Percentiles rank a stretch among this genome's conserved stretches.
phyloP scores from a whole-genome alignment of 2,797 vertebrate species.

The Limosa lapponica region DNA sequence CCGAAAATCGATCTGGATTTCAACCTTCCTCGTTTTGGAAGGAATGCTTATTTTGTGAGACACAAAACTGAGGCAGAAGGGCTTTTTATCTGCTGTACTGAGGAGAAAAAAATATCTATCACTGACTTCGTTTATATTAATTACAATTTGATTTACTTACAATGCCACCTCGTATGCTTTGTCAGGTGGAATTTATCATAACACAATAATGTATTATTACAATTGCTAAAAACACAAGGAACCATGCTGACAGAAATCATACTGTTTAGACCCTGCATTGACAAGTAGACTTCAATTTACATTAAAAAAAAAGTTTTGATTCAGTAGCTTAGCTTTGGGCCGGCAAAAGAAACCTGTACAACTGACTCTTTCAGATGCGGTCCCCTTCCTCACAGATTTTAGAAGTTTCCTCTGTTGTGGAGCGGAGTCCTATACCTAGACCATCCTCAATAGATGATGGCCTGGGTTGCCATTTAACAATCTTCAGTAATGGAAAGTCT shows the following conservation, averaged over 20 bases:
- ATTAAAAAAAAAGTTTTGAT: not conserved
- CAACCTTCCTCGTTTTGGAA: not conserved
- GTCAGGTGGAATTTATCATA: not conserved
- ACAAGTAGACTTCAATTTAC: not conserved
- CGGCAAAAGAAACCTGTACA: not conserved
- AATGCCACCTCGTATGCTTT: not conserved
- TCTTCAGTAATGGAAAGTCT: not conserved
- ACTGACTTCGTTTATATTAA: not conserved
- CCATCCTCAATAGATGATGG: not conserved
- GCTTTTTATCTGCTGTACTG: not conserved
- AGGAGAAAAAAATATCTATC: not conserved
- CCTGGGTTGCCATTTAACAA: not conserved
- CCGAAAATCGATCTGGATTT: not conserved
- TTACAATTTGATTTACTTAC: not conserved
- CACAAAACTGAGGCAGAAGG: not conserved
- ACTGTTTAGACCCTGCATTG: not conserved
- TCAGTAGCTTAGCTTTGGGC: not conserved
- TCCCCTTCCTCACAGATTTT: not conserved
- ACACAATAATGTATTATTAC: not conserved
- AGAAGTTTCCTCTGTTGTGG: not conserved
- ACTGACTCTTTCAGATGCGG: not conserved
- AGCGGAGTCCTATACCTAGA: not conserved
- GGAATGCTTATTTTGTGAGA: not conserved
- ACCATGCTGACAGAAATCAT: not conserved
- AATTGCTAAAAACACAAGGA: not conserved